Percentiles rank a stretch among this genome's conserved stretches.
phyloP scores from a whole-genome alignment of 1,140 invertebrate species.

The Tetranychus urticae region DNA sequence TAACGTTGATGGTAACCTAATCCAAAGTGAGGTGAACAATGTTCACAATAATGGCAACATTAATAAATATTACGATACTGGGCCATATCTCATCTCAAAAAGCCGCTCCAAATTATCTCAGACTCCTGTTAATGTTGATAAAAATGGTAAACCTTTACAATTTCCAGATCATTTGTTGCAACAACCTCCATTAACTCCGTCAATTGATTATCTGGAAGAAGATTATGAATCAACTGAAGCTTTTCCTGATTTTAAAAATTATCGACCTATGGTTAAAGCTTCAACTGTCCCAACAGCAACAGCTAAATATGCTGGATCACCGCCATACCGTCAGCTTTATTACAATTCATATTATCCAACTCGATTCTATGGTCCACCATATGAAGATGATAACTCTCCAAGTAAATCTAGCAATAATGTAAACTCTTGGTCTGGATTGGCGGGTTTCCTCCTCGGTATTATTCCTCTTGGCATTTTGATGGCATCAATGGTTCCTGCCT shows the following conservation, averaged over 20 bases:
- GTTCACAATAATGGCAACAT: neutral
- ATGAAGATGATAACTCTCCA: neutral
- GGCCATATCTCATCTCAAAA: neutral
- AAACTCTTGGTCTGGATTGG: neutral
- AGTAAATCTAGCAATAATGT: neutral
- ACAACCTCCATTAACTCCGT: neutral
- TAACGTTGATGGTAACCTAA: no score
- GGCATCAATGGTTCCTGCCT: slow-evolving; percentile 3
- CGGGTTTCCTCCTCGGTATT: slow-evolving; percentile 3
- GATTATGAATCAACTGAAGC: neutral
- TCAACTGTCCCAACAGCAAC: neutral
- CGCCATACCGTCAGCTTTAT: neutral
- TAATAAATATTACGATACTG: neutral
- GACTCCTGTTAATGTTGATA: neutral
- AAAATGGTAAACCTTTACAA: neutral
- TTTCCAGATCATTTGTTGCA: neutral
- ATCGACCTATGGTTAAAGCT: neutral
- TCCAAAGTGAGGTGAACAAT: no score
- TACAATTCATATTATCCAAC: neutral
- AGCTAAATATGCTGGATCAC: neutral
- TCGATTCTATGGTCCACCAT: neutral
- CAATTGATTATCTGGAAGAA: neutral
- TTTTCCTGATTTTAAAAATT: neutral
- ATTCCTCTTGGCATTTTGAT: slow-evolving; percentile 3
- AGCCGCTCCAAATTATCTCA: neutral